Percentiles rank a stretch among this genome's conserved stretches.
phyloP scores from a whole-genome alignment of 2,888 invertebrate species.

The Polyploca ridens region DNA sequence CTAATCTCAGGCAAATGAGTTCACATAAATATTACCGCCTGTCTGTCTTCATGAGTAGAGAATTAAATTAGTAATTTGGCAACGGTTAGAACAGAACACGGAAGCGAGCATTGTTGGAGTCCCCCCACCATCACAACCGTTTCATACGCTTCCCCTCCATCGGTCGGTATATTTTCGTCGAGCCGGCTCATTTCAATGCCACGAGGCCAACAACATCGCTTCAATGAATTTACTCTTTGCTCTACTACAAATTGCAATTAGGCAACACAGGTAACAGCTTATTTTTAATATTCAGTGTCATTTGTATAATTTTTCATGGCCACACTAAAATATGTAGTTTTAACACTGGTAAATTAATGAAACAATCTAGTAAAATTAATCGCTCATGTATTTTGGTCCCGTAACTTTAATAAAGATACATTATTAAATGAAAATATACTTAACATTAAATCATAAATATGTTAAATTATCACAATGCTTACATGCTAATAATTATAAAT shows the following conservation, averaged over 20 bases:
- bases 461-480: slow-evolving; percentile 38
- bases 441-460: slow-evolving; percentile 36
- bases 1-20: neutral
- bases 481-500: slow-evolving; percentile 10
- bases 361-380: slow-evolving; percentile 31
- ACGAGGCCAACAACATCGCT: slow-evolving; percentile 74
- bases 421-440: slow-evolving; percentile 34
- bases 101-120: slow-evolving; percentile 55
- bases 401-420: slow-evolving; percentile 41
- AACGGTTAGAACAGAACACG: slow-evolving; percentile 56
- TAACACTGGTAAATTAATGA: slow-evolving; percentile 20
- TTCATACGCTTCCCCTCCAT: slow-evolving; percentile 11
- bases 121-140: slow-evolving; percentile 20
- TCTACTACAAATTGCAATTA: slow-evolving; percentile 37
- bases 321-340: neutral
- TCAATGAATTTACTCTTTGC: slow-evolving; percentile 72
- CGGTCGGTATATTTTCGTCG: no score
- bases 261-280: slow-evolving; percentile 34
- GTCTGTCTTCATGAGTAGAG: slow-evolving; percentile 1
- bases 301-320: neutral
- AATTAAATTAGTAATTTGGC: slow-evolving; percentile 30
- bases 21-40: neutral
- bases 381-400: slow-evolving; percentile 72
- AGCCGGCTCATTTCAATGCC: slow-evolving; percentile 59
- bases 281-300: neutral